These are phyloP conservation scores for Macquaria australasica DNA, from an alignment of 2,113 vertebrate genomes.

Conservation along the genomic window DNA sequence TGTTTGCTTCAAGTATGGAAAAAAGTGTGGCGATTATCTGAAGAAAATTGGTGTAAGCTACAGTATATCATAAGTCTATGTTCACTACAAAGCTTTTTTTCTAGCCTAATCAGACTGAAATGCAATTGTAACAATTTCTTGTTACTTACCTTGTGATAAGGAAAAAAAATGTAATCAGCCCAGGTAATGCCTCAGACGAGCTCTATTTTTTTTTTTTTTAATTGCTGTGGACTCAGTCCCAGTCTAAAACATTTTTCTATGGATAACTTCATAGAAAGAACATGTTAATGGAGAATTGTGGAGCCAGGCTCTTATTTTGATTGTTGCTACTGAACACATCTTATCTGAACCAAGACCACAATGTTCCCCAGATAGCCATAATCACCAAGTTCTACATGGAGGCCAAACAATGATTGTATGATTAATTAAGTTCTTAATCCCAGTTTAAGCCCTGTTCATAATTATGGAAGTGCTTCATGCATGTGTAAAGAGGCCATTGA, in stretches of 20 bases:
- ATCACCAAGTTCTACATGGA: slow-evolving; percentile 34
- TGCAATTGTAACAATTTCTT: background rate
- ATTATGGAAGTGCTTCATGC: slow-evolving; percentile 47
- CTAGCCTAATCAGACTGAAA: background rate
- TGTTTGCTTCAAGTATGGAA: background rate
- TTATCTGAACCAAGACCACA: slow-evolving; percentile 4
- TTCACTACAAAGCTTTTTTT: background rate
- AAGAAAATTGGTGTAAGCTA: background rate
- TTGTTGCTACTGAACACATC: background rate
- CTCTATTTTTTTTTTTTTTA: too few relatives aligned
- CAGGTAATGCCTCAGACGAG: background rate
- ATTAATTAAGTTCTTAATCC: slow-evolving; percentile 59
- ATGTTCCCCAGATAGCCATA: slow-evolving; percentile 8
- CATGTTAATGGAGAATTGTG: background rate
- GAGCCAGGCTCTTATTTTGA: background rate
- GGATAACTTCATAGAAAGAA: background rate
- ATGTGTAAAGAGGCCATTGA: slow-evolving; percentile 44
- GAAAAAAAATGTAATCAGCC: background rate
- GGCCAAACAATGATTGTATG: slow-evolving; percentile 21
- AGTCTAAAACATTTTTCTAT: background rate
- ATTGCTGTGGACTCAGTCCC: background rate
- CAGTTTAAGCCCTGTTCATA: slow-evolving; percentile 35
- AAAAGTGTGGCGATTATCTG: background rate
- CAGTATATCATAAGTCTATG: background rate
- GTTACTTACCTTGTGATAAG: background rate